phyloP scores from a whole-genome alignment of 2,888 invertebrate genomes.

The Asteroscopus sphinx region DNA sequence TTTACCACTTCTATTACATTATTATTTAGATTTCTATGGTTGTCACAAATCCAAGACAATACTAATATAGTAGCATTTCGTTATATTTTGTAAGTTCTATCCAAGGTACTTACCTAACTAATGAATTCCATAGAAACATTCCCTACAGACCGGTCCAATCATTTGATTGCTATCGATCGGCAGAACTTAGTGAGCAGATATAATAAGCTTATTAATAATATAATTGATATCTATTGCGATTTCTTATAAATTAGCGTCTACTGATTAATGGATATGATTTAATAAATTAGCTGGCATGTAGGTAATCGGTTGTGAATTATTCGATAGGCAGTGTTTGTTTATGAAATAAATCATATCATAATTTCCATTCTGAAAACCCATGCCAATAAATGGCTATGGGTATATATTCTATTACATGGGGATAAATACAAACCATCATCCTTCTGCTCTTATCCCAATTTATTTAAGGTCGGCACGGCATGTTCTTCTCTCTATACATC shows the following conservation, averaged over 20 bases:
- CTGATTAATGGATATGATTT: constrained; percentile 20
- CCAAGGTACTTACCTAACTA: constrained; percentile 39
- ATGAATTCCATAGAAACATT: constrained; percentile 42
- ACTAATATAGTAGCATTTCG: constrained; percentile 26
- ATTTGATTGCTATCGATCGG: constrained; percentile 41
- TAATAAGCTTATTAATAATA: constrained; percentile 39
- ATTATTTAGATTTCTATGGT: too few relatives aligned
- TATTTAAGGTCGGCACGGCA: too few relatives aligned
- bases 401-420: too few relatives aligned
- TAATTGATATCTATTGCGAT: constrained; percentile 23
- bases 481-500: too few relatives aligned
- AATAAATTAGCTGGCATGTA: constrained; percentile 4
- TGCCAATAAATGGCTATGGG: too few relatives aligned
- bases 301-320: background rate
- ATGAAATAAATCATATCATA: background rate
- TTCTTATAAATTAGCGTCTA: constrained; percentile 16
- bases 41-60: constrained; percentile 9
- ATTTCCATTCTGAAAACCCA: too few relatives aligned
- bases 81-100: constrained; percentile 17
- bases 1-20: too few relatives aligned
- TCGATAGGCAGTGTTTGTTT: background rate
- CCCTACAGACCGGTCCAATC: constrained; percentile 29
- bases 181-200: constrained; percentile 18
- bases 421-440: too few relatives aligned
- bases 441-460: too few relatives aligned